Conservation (phyloP, 2,113 vertebrate genomes). For the Myxocyprinus asiaticus region DNA sequence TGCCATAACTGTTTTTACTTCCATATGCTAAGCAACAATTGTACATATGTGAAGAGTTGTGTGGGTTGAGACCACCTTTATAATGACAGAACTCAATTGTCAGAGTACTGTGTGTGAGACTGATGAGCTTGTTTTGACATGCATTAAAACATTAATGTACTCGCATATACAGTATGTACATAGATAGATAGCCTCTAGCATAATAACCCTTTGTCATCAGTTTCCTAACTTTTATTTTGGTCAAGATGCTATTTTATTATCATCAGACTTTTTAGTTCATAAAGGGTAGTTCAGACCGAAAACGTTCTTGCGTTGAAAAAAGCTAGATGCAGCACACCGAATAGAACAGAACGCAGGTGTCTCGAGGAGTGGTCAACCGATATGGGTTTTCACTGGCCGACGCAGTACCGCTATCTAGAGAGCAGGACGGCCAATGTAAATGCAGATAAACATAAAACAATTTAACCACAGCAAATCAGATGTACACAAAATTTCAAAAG, state of each 20-base stretch:
- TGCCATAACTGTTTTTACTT: conserved; percentile 71
- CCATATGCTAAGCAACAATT: conserved; percentile 84
- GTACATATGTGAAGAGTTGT: conserved; percentile 80
- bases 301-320: too few species aligned
- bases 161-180: conserved; percentile 70
- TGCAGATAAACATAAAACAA: too few species aligned
- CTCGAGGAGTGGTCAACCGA: too few species aligned
- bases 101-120: conserved; percentile 66
- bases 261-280: conserved; percentile 30
- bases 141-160: conserved; percentile 66
- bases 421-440: too few species aligned
- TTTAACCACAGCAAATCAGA: too few species aligned
- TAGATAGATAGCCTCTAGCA: conserved; percentile 82
- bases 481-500: too few species aligned
- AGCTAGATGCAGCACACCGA: too few species aligned
- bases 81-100: conserved; percentile 61
- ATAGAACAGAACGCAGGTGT: too few species aligned
- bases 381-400: too few species aligned
- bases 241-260: conserved; percentile 71
- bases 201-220: conserved; percentile 74
- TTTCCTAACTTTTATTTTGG: conserved; percentile 72
- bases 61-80: conserved; percentile 73
- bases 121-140: conserved; percentile 78
- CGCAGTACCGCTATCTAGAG: too few species aligned
- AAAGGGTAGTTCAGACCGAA: too few species aligned